Base-by-base conservation (phyloP, 92 coral and sea anemone species). In the Pocillopora grandis region DNA sequence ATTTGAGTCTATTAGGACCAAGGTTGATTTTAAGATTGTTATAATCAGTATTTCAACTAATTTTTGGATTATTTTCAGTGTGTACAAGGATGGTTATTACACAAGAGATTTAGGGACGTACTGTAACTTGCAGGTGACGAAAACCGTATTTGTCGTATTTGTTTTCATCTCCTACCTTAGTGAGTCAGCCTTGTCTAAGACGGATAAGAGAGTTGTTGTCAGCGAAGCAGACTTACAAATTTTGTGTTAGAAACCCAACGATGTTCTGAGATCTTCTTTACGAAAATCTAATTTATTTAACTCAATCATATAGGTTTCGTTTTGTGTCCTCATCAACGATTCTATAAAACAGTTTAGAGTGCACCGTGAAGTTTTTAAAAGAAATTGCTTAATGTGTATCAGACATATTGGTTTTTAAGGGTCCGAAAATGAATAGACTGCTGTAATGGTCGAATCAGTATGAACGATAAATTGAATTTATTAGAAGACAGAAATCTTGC, bases 1-100 rank as follows among this genome's bases (percentile, higher is more conserved):
- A 90, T 94, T 92, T 92, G 89, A 92, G 89, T 88, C 90, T 74
- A 86, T 92, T 93, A 92, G 85, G 81, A 84, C 66, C 79, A 84
- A 82, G 88, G 86, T 85, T 90, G 96, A 90, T 88, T 86, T 84
- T 80, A 80, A 87, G 93, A 92, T 92, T 88, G 94, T 56, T 20
- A 58, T 91, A 91, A 91, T 91, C 69, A 81, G 60, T 80, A 64
- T 56, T 80, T 67, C 84, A 31, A 16, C 65, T 80, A 67, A 72
- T 82, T 82, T 72, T 71, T 56, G 78, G 48, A 71, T 48, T 83
- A 21, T 72, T 61, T 65, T 62, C 58, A 7, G 37, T 17, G 10
- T 55, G 63, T 31, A 10, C 81, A 19, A 52, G 27, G 48, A 63
- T 9, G 21, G 63, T 20, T 83, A 21, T 74, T 66, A 62, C 15